phyloP scores from a whole-genome alignment of 2,797 vertebrate species.

The Eulemur rubriventer region DNA sequence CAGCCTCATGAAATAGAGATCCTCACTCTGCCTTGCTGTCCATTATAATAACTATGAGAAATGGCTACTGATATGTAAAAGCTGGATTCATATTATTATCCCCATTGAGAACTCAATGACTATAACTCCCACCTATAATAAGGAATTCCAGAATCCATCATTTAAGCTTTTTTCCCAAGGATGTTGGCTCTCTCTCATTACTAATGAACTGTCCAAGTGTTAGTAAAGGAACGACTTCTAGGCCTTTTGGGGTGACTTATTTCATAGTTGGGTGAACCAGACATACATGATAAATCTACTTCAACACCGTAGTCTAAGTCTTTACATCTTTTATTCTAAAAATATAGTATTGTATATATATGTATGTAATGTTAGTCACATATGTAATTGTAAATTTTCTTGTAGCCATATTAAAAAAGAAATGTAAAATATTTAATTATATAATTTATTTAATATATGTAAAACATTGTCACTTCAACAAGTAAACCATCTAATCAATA shows the following conservation, averaged over 20 bases:
- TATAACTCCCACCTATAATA: not conserved
- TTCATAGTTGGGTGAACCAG: not conserved
- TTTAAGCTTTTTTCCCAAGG: not conserved
- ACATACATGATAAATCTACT: not conserved
- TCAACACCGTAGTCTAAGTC: not conserved
- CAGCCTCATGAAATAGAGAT: rapidly evolving
- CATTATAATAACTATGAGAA: not conserved
- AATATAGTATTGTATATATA: not conserved
- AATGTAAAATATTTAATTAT: not conserved
- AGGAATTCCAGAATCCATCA: not conserved
- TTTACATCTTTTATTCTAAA: not conserved
- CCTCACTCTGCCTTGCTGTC: not conserved
- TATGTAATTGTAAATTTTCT: not conserved
- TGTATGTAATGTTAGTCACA: not conserved
- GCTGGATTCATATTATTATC: not conserved
- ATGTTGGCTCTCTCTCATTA: not conserved
- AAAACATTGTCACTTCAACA: not conserved
- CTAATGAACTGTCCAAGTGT: not conserved
- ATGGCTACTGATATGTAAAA: not conserved
- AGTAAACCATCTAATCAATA: not conserved
- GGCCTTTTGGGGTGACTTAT: not conserved
- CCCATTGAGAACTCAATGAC: not conserved
- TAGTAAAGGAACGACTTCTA: not conserved
- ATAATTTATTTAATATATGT: not conserved
- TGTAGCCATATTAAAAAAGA: not conserved